Conservation (phyloP, 2,113 vertebrate genomes). For the Nyctereutes procyonoides region DNA sequence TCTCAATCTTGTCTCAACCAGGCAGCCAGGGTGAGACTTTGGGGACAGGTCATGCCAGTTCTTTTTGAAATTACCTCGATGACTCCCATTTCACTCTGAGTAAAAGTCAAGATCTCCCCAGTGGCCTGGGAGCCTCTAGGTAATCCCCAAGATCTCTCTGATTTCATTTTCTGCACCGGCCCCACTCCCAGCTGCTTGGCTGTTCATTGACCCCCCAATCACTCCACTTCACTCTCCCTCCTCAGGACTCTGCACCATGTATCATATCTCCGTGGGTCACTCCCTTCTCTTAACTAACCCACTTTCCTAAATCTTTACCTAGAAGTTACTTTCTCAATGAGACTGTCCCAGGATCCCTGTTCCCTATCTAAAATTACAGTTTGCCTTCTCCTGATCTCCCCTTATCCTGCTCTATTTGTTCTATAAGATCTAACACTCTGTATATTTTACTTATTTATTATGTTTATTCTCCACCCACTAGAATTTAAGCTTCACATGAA, state of each 20-base stretch:
- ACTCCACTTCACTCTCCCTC: not conserved
- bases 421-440: not conserved
- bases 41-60: not conserved
- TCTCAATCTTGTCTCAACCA: not conserved
- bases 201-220: not conserved
- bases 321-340: not conserved
- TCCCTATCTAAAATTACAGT: not conserved
- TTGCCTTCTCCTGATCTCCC: not conserved
- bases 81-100: not conserved
- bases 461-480: not conserved
- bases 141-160: not conserved
- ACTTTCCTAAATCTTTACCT: not conserved
- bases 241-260: not conserved
- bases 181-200: rapidly evolving
- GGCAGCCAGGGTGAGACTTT: not conserved
- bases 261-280: not conserved
- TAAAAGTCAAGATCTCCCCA: not conserved
- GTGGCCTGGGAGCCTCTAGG: too few relatives aligned
- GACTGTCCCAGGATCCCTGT: not conserved
- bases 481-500: not conserved
- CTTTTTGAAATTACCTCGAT: not conserved
- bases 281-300: not conserved
- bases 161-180: not conserved
- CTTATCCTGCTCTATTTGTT: not conserved
- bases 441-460: not conserved